phyloP scores from a whole-genome alignment of 2,113 vertebrate genomes.

The Oreochromis aureus region DNA sequence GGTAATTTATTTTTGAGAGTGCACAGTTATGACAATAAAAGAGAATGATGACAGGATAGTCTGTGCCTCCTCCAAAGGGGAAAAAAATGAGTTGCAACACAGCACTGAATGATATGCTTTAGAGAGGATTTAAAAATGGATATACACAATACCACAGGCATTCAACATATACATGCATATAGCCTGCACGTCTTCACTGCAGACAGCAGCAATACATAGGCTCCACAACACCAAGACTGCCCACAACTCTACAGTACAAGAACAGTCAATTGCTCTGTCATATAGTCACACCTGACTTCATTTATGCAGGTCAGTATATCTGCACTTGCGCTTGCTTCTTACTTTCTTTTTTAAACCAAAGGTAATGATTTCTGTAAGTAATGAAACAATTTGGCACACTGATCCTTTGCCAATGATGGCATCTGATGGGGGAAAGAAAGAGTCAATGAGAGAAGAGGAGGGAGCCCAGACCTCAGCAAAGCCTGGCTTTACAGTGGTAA shows the following conservation, averaged over 20 bases:
- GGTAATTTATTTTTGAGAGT: not conserved
- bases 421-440: conserved; percentile 48
- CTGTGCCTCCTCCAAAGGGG: not conserved
- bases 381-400: conserved; percentile 54
- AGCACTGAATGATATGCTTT: not conserved
- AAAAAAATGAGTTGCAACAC: not conserved
- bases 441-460: conserved; percentile 48
- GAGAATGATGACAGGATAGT: not conserved
- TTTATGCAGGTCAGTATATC: not conserved
- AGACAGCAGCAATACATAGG: not conserved
- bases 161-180: not conserved
- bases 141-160: not conserved
- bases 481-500: conserved; percentile 43
- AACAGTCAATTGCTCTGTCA: not conserved
- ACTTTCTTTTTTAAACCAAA: not conserved
- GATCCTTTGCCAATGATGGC: conserved; percentile 51
- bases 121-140: not conserved
- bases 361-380: conserved; percentile 32
- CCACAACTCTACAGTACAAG: not conserved
- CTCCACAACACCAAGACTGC: not conserved
- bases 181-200: not conserved
- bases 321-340: not conserved
- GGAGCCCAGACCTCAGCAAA: conserved; percentile 37
- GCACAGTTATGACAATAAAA: not conserved
- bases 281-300: not conserved